Base-by-base conservation (phyloP, 2,888 invertebrate species). In the Crocallis elinguaria region DNA sequence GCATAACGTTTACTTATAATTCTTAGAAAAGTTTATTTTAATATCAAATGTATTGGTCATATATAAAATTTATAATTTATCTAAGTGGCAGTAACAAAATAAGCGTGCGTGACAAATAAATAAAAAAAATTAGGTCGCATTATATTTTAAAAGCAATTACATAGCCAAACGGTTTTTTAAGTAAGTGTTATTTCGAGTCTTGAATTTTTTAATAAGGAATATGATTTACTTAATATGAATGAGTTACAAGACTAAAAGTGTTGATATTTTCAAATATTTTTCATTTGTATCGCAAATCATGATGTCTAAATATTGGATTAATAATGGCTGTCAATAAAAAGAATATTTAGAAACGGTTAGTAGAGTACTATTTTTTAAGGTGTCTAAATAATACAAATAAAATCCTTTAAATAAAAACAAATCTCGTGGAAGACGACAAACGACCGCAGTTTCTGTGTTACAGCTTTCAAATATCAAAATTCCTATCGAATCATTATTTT, bases 101-200 rank as follows among this genome's bases (percentile, higher is more conserved):
- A 25, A 51, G 55, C 44, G 43, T 50, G 52, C 49, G 45, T 61
- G 61, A 49, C 54, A 46, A 27, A 6, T 30, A 36, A 14, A 12
- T 39, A 36, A 37, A 46, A 37, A 46, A 43, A 43, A 37, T 30
- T 52, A 52, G 51, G 49, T 59, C 45, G 27, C n/a, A 27, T 27
- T 3, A 27, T 23, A 38, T 44, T 9, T 5, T 36, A 35, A 14
- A 45, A 29, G 19, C 8, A 45, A 44, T 39, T 29, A 44, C 11
- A 8, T 29, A 32, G n/a, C 29, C n/a, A 29, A 49, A n/a, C 42
- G 32, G 11, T 11, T 44, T 50, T 43, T 30, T 29, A 19, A 42
- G 21, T 23, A 23, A 32, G 11, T 2, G 39, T 13, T 35, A 8
- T 51, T 45, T 35, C 8, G 17, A 19, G 33, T 37, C 13, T 30